Evolutionary conservation across 2,888 invertebrate species (phyloP).

Genomic region (Thalpophila matura): DNA sequence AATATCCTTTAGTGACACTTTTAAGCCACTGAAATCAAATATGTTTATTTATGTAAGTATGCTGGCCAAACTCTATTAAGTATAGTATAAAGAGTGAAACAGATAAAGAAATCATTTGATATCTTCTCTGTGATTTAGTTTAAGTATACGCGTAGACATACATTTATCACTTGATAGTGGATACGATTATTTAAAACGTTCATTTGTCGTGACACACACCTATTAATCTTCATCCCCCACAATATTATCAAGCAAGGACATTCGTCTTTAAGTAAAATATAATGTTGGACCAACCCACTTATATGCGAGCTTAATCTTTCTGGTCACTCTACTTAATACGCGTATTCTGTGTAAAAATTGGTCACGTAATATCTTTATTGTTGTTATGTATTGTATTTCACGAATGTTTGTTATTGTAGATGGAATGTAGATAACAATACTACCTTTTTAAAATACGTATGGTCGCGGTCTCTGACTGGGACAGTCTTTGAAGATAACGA

Average conservation of each 20-base stretch:
- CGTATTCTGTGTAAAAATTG: slow-evolving; percentile 14
- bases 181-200: slow-evolving; percentile 24
- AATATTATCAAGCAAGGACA: slow-evolving; percentile 43
- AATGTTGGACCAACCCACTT: slow-evolving; percentile 6
- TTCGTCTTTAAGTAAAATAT: slow-evolving; percentile 33
- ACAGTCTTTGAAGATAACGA: no score
- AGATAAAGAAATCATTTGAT: neutral
- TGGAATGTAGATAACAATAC: no score
- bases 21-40: no score
- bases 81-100: neutral
- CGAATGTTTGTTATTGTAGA: no score
- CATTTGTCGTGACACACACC: slow-evolving; percentile 51
- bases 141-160: neutral
- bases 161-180: slow-evolving; percentile 14
- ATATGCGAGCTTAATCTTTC: slow-evolving; percentile 26
- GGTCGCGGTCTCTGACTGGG: no score
- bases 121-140: neutral
- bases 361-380: slow-evolving; percentile 23
- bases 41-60: no score
- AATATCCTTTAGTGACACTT: no score
- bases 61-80: neutral
- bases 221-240: slow-evolving; percentile 50
- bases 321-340: slow-evolving; percentile 33
- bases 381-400: slow-evolving; percentile 5
- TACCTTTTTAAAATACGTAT: no score